Percentiles rank a stretch among this genome's conserved stretches.
These are phyloP conservation scores for Drosophila sucinea DNA, from an alignment of 1,140 invertebrate genomes.

Conservation along the genomic window DNA sequence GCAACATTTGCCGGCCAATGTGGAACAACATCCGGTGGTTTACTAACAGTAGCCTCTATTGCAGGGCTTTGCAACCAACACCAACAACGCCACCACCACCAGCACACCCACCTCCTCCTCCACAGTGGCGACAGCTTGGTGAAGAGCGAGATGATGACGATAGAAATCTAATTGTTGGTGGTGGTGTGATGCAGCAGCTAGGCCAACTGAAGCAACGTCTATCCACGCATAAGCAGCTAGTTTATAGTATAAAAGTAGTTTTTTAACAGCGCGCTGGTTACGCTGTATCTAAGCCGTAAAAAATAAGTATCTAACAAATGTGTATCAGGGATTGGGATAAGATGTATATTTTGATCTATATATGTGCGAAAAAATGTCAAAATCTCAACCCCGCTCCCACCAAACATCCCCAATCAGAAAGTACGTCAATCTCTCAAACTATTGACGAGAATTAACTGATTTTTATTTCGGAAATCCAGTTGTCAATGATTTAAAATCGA, in stretches of 20 bases:
- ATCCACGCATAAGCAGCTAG: slow-evolving; percentile 67
- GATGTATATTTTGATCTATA: slow-evolving; percentile 7
- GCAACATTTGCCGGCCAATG: slow-evolving; percentile 79
- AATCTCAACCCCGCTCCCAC: background rate
- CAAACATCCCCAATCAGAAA: background rate
- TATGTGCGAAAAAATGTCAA: background rate
- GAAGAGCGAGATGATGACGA: slow-evolving; percentile 27
- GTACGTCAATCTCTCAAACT: background rate
- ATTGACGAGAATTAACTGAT: background rate
- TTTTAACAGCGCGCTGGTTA: slow-evolving; percentile 67
- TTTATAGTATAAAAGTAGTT: slow-evolving; percentile 56
- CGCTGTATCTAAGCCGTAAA: slow-evolving; percentile 30
- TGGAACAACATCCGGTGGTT: slow-evolving; percentile 82
- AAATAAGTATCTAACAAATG: slow-evolving; percentile 14
- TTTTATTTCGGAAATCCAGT: slow-evolving; percentile 3
- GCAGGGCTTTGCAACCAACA: slow-evolving; percentile 64
- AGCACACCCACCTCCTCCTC: slow-evolving; percentile 37
- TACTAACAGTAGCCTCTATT: slow-evolving; percentile 81
- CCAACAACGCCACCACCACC: slow-evolving; percentile 37
- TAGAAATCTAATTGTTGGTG: background rate
- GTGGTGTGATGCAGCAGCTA: slow-evolving; percentile 1
- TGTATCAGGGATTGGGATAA: slow-evolving; percentile 23
- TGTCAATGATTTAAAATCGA: slow-evolving; percentile 2
- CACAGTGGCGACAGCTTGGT: slow-evolving; percentile 54
- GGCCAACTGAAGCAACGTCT: slow-evolving; percentile 40